A percentile compares a stretch with the other conserved stretches of the same genome.
These are phyloP conservation scores for Leucosticte australis DNA, from an alignment of 2,113 vertebrate genomes.

Conservation along the genomic window DNA sequence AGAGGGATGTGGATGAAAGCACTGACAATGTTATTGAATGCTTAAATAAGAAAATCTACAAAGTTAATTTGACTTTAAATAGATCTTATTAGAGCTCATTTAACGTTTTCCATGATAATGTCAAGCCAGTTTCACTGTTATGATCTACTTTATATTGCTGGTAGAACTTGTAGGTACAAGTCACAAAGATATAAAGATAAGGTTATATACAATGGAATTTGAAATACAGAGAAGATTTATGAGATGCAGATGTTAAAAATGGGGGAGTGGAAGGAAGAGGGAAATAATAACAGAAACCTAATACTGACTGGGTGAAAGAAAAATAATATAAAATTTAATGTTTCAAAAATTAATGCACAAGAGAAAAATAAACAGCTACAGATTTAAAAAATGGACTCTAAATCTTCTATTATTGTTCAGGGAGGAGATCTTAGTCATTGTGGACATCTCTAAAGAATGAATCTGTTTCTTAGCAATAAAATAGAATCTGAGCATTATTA, in stretches of 20 bases:
- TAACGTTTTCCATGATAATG: slow-evolving; percentile 11
- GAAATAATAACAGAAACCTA: not conserved
- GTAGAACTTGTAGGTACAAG: not conserved
- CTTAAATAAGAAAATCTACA: slow-evolving; percentile 3
- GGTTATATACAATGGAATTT: not conserved
- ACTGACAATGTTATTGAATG: not conserved
- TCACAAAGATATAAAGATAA: not conserved
- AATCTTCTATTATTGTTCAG: not conserved
- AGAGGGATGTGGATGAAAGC: not conserved
- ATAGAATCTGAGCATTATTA: not conserved
- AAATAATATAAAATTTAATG: not conserved
- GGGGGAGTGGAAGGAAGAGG: not conserved
- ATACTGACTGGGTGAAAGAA: not conserved
- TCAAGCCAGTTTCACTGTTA: not conserved
- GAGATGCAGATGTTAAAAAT: not conserved
- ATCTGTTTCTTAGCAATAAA: not conserved
- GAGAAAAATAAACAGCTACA: not conserved
- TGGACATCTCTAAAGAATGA: not conserved
- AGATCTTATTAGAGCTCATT: not conserved
- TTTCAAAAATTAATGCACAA: not conserved
- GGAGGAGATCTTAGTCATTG: not conserved
- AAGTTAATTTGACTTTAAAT: slow-evolving; percentile 22
- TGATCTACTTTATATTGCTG: not conserved
- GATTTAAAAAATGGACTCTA: not conserved
- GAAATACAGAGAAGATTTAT: not conserved